These are phyloP conservation scores for Spilogale gracilis DNA, from an alignment of 2,113 vertebrate genomes.

Conservation along the genomic window DNA sequence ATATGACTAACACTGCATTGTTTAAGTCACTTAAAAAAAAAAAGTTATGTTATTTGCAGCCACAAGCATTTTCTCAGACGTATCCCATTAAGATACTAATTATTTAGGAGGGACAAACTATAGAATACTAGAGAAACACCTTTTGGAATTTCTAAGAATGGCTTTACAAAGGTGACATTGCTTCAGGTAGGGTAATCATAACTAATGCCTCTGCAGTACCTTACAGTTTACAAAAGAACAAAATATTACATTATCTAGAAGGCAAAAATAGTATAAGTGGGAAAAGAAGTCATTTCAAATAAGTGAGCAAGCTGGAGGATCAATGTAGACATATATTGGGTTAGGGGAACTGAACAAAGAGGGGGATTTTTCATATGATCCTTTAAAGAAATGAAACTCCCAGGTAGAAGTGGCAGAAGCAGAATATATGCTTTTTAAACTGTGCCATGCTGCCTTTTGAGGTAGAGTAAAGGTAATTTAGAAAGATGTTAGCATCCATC, in stretches of 20 bases:
- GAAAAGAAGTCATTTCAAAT: neutral
- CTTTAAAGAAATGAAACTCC: neutral
- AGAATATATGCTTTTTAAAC: neutral
- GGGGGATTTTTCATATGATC: neutral
- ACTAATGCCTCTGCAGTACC: neutral
- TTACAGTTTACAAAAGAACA: neutral
- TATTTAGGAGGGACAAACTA: neutral
- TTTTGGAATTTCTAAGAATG: neutral
- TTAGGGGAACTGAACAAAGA: neutral
- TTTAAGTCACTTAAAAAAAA: neutral
- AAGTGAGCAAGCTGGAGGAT: neutral
- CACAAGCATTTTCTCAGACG: neutral
- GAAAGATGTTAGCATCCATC: neutral
- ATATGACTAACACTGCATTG: neutral
- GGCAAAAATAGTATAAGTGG: neutral
- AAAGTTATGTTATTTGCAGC: neutral
- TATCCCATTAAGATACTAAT: neutral
- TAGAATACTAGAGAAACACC: neutral
- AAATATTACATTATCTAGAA: neutral
- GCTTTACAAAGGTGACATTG: neutral
- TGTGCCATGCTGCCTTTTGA: neutral
- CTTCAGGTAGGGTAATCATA: neutral
- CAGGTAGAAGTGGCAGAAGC: neutral
- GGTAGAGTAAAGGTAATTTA: neutral
- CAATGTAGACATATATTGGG: neutral